Base-by-base conservation (phyloP, 2,113 vertebrate genomes). In the Strigops habroptila region DNA sequence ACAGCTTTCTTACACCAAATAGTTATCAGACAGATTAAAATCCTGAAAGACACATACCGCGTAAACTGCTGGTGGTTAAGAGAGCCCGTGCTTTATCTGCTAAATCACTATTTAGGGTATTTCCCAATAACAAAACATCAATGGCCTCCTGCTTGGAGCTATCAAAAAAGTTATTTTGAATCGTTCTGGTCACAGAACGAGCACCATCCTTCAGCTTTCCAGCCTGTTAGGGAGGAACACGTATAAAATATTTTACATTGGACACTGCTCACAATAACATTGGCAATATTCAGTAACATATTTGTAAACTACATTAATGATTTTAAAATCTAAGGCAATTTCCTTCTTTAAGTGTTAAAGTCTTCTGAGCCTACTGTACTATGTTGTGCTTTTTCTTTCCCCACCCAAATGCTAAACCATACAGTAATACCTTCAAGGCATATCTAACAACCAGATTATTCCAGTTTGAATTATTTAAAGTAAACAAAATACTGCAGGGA, bases 121-220 rank as follows among this genome's bases (percentile, higher is more conserved):
- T 99, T 96, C 99, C 99, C 97, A 99, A 98, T 28, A 99, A 98
- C 93, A 99, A 97, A 95, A 99, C 98, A 96, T 99, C 99, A 90
- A 99, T 99, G 71, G 99, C 99, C 96, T 99, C 99, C 97, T 99
- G 99, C 97, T 99, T 99, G 62, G 99, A 99, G 94, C 98, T 99
- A 98, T 99, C 99, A 94, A 99, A 99, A 98, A 99, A 99, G 98
- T 99, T 99, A 98, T 99, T 99, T 97, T 99, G 99, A 97, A 99
- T 99, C 79, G 99, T 99, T 97, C 99, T 98, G 35, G 99, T 99
- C 93, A 99, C 99, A 46, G 99, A 99, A 68, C 99, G 99, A 64
- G 99, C 99, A 80, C 99, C 99, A 70, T 99, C 99, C 98, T 99
- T 99, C 88, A 99, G 98, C 99, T 99, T 99, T 83, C 99, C 99